phyloP scores from a whole-genome alignment of 2,797 vertebrate genomes.

The Sebastiscus albofasciatus region DNA sequence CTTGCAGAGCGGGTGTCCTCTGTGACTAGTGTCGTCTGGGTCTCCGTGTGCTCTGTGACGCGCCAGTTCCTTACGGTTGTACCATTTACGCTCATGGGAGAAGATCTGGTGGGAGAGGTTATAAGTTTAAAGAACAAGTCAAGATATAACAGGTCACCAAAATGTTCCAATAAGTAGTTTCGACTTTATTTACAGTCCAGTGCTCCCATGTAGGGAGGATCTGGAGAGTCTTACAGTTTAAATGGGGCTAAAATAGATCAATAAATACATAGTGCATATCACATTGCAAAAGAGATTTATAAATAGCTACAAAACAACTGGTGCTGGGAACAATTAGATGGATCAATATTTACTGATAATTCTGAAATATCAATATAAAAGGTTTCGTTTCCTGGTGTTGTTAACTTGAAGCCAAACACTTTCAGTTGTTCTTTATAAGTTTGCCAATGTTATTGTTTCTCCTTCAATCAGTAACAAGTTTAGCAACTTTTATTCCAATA shows the following conservation, averaged over 20 bases:
- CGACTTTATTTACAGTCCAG: background rate
- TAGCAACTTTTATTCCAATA: background rate
- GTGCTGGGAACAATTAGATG: background rate
- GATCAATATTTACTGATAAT: background rate
- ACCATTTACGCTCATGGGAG: conserved; percentile 94
- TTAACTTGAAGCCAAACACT: background rate
- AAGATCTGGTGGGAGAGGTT: conserved; percentile 86
- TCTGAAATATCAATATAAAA: background rate
- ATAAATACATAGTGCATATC: background rate
- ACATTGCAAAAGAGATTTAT: background rate
- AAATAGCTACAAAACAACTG: background rate
- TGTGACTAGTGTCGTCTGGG: conserved; percentile 95
- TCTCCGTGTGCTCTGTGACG: conserved; percentile 94
- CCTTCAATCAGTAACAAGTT: background rate
- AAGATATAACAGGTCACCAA: background rate
- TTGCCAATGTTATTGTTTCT: background rate
- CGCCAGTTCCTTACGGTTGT: conserved; percentile 95
- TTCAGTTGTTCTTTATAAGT: background rate
- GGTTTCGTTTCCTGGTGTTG: background rate
- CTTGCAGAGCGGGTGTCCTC: conserved; percentile 97
- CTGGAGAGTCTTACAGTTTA: background rate
- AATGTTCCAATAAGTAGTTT: background rate
- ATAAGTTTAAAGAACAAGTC: background rate
- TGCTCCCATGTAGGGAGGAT: background rate
- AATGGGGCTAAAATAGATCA: background rate